Base-by-base conservation (phyloP, 1,140 invertebrate genomes). In the Trachymyrmex cornetzi region DNA sequence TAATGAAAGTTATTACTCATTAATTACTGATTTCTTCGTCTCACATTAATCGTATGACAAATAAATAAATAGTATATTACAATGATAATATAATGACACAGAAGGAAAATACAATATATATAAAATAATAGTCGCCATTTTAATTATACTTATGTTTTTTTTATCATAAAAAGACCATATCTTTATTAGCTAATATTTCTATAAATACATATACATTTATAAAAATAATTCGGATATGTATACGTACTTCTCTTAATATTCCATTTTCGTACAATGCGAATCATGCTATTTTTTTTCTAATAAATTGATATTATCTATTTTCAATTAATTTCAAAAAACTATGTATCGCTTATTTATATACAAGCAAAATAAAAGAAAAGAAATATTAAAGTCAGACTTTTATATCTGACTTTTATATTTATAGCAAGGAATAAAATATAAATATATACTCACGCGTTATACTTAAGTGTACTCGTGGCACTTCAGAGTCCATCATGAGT, bases 371-470 rank as follows among this genome's bases (percentile, higher is more conserved):
- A 50, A 34, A 64, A 79, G n/a, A 50, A 34, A 64, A 79, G n/a
- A 53, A 53, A 53, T 7, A 24, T 77, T 38, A 86, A 66, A 50
- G 38, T 53, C 19, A 59, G 9, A 66, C 12, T 24, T 22, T 3
- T 64, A 9, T 27, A 44, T 74, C 16, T 6, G 27, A 50, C 5
- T 16, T 27, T 75, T 19, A 63, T 2, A 71, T 34, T 44, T 27
- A 12, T 71, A 75, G 27, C 4, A 34, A 34, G 71, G 55, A 67
- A 61, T 79, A 64, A 79, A 81, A 63, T 30, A 30, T 55, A 85
- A 85, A 19, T 55, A 14, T 92, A 95, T 93, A 95, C 94, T 94
- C 92, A 94, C 94, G 67, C 93, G 69, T 93, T 16, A 74, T 66
- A 6, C 53, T 50, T 69, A 55, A 67, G 9, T 61, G 19, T 66